A percentile compares a stretch with the other conserved stretches of the same genome.
Evolutionary conservation across 2,888 invertebrate species (phyloP).

Genomic region (Rosalia funebris): DNA sequence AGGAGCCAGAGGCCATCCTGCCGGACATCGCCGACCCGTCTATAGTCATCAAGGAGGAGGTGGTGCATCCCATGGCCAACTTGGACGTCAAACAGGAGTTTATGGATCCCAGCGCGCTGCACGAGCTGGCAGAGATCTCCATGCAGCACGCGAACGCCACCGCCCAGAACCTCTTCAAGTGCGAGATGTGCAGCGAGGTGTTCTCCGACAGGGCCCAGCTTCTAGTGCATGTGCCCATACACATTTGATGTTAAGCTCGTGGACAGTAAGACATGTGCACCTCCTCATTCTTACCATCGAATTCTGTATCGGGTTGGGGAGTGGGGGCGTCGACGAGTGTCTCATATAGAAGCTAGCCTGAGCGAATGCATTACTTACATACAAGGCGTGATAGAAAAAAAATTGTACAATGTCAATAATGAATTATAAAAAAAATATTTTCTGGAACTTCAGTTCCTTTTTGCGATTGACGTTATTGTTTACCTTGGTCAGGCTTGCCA

Average conservation of each 20-base stretch:
- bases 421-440: neutral
- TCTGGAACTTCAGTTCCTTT: no score
- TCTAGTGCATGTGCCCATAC: constrained; percentile 82
- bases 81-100: constrained; percentile 57
- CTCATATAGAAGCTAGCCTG: neutral
- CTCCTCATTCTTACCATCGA: neutral
- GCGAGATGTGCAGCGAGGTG: constrained; percentile 84
- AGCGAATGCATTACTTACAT: neutral
- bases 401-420: neutral
- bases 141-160: constrained; percentile 60
- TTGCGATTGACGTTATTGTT: no score
- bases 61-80: constrained; percentile 5
- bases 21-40: constrained; percentile 36
- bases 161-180: constrained; percentile 70
- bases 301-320: constrained; percentile 1
- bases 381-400: neutral
- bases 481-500: no score
- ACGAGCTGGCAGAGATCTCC: constrained; percentile 66
- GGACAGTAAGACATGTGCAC: neutral
- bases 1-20: constrained; percentile 52
- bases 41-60: constrained; percentile 33
- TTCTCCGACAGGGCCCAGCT: constrained; percentile 79
- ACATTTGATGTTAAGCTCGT: constrained; percentile 72
- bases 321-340: constrained; percentile 10
- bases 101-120: constrained; percentile 64